These are phyloP conservation scores for Pithys albifrons DNA, from an alignment of 2,113 vertebrate species.

Conservation along the genomic window DNA sequence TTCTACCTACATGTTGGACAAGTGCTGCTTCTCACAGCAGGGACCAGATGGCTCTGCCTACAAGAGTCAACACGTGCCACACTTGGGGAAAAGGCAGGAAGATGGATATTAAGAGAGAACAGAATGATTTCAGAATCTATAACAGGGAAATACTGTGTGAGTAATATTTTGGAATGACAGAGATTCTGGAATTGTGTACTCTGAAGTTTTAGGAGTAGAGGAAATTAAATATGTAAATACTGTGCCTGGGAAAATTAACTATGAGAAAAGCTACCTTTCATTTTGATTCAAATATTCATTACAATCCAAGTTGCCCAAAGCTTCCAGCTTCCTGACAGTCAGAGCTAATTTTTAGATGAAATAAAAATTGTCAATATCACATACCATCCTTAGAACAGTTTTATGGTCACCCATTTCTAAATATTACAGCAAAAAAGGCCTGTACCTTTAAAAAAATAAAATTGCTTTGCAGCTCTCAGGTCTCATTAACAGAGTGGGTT, in stretches of 20 bases:
- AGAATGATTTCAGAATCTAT: neutral
- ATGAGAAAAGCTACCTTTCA: constrained; percentile 1
- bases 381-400: neutral
- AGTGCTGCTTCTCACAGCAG: neutral
- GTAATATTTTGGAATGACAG: neutral
- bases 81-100: neutral
- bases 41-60: neutral
- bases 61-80: neutral
- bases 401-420: neutral
- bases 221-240: constrained; percentile 20
- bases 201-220: neutral
- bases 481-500: neutral
- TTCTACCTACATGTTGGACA: neutral
- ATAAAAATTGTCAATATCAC: neutral
- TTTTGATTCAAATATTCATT: constrained; percentile 21
- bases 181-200: neutral
- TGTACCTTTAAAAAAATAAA: neutral
- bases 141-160: neutral
- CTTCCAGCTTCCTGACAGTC: neutral
- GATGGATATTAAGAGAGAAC: neutral
- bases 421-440: neutral
- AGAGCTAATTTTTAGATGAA: neutral
- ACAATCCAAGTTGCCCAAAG: neutral
- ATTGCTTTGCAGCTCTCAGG: neutral
- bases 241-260: neutral